Conservation (phyloP, 92 coral and sea anemone genomes). For the Phenganax subtilis region DNA sequence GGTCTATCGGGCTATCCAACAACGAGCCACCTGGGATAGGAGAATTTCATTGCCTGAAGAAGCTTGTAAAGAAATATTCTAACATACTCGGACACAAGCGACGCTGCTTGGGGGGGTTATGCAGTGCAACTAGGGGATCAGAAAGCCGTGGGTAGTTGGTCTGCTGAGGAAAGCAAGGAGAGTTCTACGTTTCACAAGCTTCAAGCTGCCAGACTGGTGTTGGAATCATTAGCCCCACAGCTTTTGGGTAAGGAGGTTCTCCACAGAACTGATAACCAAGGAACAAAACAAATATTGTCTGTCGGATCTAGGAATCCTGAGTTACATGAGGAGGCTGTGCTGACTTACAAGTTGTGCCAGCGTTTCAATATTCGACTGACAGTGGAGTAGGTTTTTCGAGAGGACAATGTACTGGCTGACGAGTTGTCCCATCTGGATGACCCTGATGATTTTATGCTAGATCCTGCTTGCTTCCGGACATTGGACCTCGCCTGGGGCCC, state of each 20-base stretch:
- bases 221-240: constrained; percentile 46
- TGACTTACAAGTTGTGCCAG: no score
- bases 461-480: no score
- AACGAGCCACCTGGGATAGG: no score
- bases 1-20: constrained; percentile 38
- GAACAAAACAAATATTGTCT: constrained; percentile 42
- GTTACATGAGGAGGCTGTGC: constrained; percentile 45
- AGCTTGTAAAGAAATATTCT: no score
- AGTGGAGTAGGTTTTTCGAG: no score
- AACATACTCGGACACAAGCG: constrained; percentile 60
- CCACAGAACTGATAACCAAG: constrained; percentile 48
- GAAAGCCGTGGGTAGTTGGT: constrained; percentile 57
- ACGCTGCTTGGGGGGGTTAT: constrained; percentile 52
- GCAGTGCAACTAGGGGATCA: constrained; percentile 44
- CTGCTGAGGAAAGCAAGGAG: constrained; percentile 24
- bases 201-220: constrained; percentile 40
- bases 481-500: no score
- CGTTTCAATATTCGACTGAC: no score
- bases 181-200: constrained; percentile 55
- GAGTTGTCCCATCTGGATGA: no score
- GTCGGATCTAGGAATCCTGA: constrained; percentile 45
- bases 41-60: no score
- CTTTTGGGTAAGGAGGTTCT: constrained; percentile 36
- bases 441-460: no score
- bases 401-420: no score